Base-by-base conservation (phyloP, 2,113 vertebrate genomes). In the Cheilinus undulatus region DNA sequence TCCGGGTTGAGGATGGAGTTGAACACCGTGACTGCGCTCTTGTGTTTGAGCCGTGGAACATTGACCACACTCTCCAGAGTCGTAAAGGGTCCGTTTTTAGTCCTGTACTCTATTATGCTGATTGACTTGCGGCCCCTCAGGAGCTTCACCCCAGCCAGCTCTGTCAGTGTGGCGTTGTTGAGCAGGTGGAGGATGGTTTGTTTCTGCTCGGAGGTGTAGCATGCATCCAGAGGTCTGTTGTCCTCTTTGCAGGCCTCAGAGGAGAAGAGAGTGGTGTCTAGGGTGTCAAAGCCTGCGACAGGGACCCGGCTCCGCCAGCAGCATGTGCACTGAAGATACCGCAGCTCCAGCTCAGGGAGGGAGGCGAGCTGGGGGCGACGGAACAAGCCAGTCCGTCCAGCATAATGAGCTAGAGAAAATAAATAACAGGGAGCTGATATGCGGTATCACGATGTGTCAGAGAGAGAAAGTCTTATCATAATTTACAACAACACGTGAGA, bases 41-140 rank as follows among this genome's bases (percentile, higher is more conserved):
- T 95, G 85, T 94, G 88, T 22, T 94, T 93, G 30, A 93, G 88
- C n/a, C 91, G 78, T 7, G 93, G 88, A 0, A 93, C 93, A 9
- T 93, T 90, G 9, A 89, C 74, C 59, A 93, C 85, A 68, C 88
- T 93, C 30, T 93, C 92, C 72, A 96, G 80, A 43, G 83, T 92
- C 36, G 66, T 85, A 72, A 95, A 94, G 0, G 94, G 94, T 17
- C 92, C 90, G 1, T 93, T 86, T 43, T 91, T 91, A 12, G 87
- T 92, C 76, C 95, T 72, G 80, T 92, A 75, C 0, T 91, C 85
- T 9, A 94, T 68, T 13, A 91, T 69, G 56, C 84, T 93, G 67
- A 59, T 9, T 0, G 90, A 83, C 63, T 94, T 96, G 67, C 87
- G 91, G 34, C 95, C 95, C 43, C 91, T 88, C 43, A 96, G 87